phyloP scores from a whole-genome alignment of 2,797 vertebrate species.

The Hypotaenidia okinawae region DNA sequence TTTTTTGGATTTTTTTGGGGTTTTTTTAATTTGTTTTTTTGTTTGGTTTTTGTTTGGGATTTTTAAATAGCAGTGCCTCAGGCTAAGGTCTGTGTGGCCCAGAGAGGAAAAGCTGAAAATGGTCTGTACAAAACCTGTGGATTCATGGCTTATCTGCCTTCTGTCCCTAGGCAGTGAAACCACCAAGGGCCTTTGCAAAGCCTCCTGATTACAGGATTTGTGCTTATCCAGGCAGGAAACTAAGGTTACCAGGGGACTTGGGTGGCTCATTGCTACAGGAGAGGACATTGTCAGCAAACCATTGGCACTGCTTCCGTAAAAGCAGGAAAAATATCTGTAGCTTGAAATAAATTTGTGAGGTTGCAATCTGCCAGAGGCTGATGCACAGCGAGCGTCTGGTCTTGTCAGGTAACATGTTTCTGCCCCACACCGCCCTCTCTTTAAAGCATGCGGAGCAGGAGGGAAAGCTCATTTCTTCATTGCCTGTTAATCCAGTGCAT shows the following conservation, averaged over 20 bases:
- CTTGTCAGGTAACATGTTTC: background rate
- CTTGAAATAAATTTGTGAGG: background rate
- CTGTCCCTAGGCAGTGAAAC: background rate
- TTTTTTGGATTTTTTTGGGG: background rate
- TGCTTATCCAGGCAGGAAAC: background rate
- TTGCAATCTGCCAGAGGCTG: background rate
- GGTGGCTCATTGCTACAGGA: background rate
- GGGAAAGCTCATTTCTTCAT: background rate
- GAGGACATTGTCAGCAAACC: background rate
- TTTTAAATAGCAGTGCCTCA: background rate
- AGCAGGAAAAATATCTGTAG: background rate
- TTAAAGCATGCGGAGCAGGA: background rate
- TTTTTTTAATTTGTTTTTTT: background rate
- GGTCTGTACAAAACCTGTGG: background rate
- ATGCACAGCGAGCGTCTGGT: background rate
- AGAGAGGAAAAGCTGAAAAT: constrained; percentile 33
- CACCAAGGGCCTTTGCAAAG: background rate
- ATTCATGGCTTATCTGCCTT: background rate
- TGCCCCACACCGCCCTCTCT: background rate
- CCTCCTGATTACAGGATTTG: background rate
- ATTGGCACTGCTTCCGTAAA: background rate
- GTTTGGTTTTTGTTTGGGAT: background rate
- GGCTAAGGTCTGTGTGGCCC: constrained; percentile 23
- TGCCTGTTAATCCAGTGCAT: background rate
- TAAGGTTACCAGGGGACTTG: background rate